phyloP scores from a whole-genome alignment of 2,797 vertebrate genomes.

The Xerus rutilus region DNA sequence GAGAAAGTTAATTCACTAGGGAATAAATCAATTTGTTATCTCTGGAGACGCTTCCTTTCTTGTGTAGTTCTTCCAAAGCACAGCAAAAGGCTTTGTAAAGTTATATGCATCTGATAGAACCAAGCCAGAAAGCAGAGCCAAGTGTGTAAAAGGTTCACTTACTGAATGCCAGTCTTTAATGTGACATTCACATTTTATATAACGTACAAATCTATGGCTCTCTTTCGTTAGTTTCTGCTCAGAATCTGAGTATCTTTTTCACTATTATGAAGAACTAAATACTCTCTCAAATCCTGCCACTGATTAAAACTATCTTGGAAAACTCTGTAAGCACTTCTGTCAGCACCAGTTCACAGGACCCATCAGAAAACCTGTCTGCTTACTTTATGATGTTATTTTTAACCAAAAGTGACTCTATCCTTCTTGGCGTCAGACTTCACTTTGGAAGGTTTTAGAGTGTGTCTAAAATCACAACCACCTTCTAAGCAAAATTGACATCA shows the following conservation, averaged over 20 bases:
- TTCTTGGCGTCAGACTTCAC: background rate
- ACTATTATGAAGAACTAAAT: background rate
- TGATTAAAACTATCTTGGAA: background rate
- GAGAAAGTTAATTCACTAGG: background rate
- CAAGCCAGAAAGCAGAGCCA: background rate
- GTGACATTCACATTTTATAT: background rate
- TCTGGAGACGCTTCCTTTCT: background rate
- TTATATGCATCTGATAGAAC: background rate
- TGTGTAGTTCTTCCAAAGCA: slow-evolving; percentile 11
- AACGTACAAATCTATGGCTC: background rate
- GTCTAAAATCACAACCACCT: background rate
- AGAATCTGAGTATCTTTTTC: background rate
- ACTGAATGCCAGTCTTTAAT: background rate
- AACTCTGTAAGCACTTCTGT: background rate
- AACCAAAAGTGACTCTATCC: background rate
- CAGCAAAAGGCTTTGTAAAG: background rate
- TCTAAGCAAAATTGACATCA: background rate
- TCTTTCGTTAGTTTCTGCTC: background rate
- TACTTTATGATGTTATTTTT: slow-evolving; percentile 19
- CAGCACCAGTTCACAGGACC: background rate
- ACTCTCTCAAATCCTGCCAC: background rate
- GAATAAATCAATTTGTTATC: background rate
- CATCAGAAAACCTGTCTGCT: slow-evolving; percentile 42
- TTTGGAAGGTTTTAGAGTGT: slow-evolving; percentile 2
- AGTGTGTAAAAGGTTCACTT: background rate